Percentiles rank a stretch among this genome's conserved stretches.
Conservation (phyloP, 2,797 vertebrate genomes). For the Muraenolepis orangiensis region DNA sequence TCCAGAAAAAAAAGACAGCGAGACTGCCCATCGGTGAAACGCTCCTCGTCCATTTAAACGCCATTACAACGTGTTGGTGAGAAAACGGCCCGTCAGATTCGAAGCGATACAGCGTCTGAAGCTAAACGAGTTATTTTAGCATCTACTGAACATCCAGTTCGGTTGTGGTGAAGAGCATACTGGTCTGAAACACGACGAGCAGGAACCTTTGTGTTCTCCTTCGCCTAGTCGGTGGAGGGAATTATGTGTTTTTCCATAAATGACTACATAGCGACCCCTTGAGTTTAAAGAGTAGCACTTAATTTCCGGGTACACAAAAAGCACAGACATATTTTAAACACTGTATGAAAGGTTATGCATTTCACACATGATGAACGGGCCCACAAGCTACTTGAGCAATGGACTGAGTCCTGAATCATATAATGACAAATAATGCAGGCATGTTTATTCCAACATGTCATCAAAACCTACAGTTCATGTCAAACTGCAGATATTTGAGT, state of each 20-base stretch:
- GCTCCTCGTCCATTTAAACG: not conserved
- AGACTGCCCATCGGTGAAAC: conserved; percentile 4
- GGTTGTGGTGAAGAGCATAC: not conserved
- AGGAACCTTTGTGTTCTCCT: not conserved
- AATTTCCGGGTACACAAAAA: not conserved
- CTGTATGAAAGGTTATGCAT: not conserved
- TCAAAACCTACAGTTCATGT: not conserved
- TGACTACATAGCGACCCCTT: not conserved
- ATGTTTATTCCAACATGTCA: not conserved
- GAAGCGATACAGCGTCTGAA: not conserved
- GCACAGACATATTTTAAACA: not conserved
- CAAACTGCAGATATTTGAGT: not conserved
- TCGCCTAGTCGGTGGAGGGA: not conserved
- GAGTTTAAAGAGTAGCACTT: not conserved
- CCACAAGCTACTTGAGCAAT: not conserved
- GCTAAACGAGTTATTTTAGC: not conserved
- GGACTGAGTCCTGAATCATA: not conserved
- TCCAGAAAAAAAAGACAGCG: conserved; percentile 18
- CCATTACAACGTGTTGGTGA: not conserved
- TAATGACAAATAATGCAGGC: not conserved
- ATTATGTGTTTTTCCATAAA: not conserved
- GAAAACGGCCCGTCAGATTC: not conserved
- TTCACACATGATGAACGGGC: not conserved
- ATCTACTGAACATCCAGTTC: not conserved
- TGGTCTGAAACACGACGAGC: not conserved